A percentile compares a stretch with the other conserved stretches of the same genome.
Evolutionary conservation across 2,113 vertebrate genomes (phyloP).

Genomic region (Callipepla squamata): DNA sequence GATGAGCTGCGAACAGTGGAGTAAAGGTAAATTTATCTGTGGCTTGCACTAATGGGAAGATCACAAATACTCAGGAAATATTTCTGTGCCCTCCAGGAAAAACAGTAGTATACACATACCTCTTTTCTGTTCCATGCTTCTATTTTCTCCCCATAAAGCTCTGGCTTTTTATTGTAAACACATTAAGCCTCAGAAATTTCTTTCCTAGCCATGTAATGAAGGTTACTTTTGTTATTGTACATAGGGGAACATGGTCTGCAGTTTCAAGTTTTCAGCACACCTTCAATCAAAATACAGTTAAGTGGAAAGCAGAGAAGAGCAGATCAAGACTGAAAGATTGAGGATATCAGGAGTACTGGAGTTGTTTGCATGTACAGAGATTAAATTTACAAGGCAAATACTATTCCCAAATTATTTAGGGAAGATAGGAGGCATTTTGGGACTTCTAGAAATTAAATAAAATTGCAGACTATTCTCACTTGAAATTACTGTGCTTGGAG

Average conservation of each 20-base stretch:
- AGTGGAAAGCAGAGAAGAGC: not conserved
- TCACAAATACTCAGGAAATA: not conserved
- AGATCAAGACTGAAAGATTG: not conserved
- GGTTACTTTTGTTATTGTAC: not conserved
- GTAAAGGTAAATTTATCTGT: not conserved
- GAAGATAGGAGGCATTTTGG: not conserved
- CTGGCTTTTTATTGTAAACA: not conserved
- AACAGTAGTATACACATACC: not conserved
- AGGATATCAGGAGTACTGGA: not conserved
- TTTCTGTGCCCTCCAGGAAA: not conserved
- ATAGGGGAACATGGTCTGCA: not conserved
- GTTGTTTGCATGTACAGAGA: not conserved
- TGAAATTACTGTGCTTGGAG: constrained; percentile 38
- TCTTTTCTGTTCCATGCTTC: not conserved
- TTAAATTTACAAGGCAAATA: not conserved
- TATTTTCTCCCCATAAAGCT: not conserved
- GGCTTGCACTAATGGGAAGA: not conserved
- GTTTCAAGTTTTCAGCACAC: not conserved
- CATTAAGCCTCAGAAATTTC: not conserved
- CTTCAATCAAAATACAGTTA: not conserved
- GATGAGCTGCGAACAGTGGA: not conserved
- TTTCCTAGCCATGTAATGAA: not conserved
- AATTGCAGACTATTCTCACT: not conserved
- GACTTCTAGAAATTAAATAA: not conserved
- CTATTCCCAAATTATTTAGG: not conserved